Base-by-base conservation (phyloP, 2,113 vertebrate genomes). In the Coturnix japonica region DNA sequence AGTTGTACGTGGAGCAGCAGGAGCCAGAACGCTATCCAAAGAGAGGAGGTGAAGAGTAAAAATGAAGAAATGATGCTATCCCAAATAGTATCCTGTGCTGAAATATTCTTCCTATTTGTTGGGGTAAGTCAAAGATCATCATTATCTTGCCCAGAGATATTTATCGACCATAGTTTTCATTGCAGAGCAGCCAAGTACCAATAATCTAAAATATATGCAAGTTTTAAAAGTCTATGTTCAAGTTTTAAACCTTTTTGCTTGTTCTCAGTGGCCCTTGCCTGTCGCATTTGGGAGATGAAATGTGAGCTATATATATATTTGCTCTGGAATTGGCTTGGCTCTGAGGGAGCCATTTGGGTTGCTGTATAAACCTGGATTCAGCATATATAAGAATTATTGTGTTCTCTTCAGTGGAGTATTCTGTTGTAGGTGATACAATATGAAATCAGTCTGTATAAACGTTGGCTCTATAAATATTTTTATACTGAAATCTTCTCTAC, bases 221-320 rank as follows among this genome's bases (percentile, higher is more conserved):
- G 75, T 95, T 96, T 95, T 89, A 92, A 91, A 95, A 93, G 91
- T 91, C 92, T 94, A 2, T 86, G 77, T 95, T 91, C 85, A 94
- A 82, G 93, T 95, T 95, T 95, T 93, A 96, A 96, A 93, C 84
- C n/a, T 82, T 93, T 95, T 88, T 95, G 85, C 77, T 94, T 72
- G 91, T 95, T 93, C 94, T 96, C 81, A 59, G 77, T 86, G 89
- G 95, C 92, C 94, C 95, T 96, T 96, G 89, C 73, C 54, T 87
- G 91, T 96, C 96, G 95, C 97, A 82, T 96, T 88, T 95, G 90
- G 93, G 96, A 97, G 94, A 96, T 91, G 84, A 94, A 97, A 92
- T 18, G 51, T 82, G 66, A 78, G 92, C 93, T 89, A 84, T 93
- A 69, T 61, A 7, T 92, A 71, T 61, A 7, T 92, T 91, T 93